Conservation (phyloP, 2,888 invertebrate genomes). For the Theretra japonica region DNA sequence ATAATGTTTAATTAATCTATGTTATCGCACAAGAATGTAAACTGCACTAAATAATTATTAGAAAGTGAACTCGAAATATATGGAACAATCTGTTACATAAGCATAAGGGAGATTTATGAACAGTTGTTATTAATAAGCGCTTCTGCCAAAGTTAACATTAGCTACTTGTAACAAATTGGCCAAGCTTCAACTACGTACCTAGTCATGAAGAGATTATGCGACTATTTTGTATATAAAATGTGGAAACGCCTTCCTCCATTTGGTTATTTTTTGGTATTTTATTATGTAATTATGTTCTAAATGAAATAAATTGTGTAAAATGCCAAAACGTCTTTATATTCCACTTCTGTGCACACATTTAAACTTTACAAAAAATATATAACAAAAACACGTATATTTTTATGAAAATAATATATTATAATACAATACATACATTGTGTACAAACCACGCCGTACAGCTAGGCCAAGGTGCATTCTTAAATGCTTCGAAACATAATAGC, state of each 20-base stretch:
- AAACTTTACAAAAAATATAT: conserved; percentile 31
- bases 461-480: conserved; percentile 64
- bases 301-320: conserved; percentile 71
- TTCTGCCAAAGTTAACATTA: conserved; percentile 54
- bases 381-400: conserved; percentile 42
- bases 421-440: conserved; percentile 70
- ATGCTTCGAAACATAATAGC: conserved; percentile 65
- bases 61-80: conserved; percentile 5
- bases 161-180: conserved; percentile 59
- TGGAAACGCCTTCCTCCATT: conserved; percentile 62
- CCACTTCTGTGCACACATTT: conserved; percentile 5
- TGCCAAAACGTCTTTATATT: conserved; percentile 42
- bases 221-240: conserved; percentile 81
- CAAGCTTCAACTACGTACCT: conserved; percentile 70
- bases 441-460: conserved; percentile 67
- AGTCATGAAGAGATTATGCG: conserved; percentile 76
- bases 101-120: conserved; percentile 8
- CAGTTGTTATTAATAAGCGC: conserved; percentile 35
- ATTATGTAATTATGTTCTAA: conserved; percentile 72
- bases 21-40: conserved; percentile 37
- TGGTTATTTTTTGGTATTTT: conserved; percentile 58
- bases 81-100: neutral
- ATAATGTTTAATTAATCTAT: conserved; percentile 60
- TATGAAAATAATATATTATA: conserved; percentile 74
- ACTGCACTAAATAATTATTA: conserved; percentile 35